phyloP scores from a whole-genome alignment of 2,888 invertebrate genomes.

The Scaeva pyrastri region DNA sequence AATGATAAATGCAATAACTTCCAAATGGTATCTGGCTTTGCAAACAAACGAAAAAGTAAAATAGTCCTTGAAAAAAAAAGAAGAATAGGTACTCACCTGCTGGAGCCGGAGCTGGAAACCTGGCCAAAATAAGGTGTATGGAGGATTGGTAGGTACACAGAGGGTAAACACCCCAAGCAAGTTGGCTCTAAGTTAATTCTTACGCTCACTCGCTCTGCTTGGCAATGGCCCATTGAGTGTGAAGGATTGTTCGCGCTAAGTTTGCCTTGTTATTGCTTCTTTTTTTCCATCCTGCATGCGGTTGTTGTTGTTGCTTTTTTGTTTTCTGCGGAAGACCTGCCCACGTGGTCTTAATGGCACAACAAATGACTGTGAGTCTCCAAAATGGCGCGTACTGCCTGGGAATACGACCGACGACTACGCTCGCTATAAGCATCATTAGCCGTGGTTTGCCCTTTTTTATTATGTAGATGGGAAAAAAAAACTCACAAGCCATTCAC shows the following conservation, averaged over 20 bases:
- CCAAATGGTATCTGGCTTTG: conserved; percentile 73
- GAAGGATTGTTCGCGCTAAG: conserved; percentile 47
- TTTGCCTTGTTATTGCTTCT: conserved; percentile 30
- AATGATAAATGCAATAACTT: conserved; percentile 76
- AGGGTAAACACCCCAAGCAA: background rate
- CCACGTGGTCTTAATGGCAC: conserved; percentile 72
- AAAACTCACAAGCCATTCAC: conserved; percentile 21
- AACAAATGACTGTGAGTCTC: conserved; percentile 72
- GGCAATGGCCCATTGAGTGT: conserved; percentile 42
- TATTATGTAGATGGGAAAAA: background rate
- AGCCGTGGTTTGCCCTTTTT: conserved; percentile 56
- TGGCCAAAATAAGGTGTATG: background rate
- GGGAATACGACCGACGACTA: conserved; percentile 27
- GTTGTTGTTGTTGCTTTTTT: background rate
- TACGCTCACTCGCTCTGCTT: conserved; percentile 30
- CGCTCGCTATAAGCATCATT: conserved; percentile 60
- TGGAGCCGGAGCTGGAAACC: conserved; percentile 49
- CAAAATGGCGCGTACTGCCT: conserved; percentile 56
- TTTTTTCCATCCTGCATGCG: background rate
- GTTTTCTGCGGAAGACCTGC: conserved; percentile 25
- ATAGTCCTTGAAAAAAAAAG: conserved; percentile 52
- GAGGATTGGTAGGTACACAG: background rate
- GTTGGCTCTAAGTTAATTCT: conserved; percentile 29
- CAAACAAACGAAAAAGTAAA: conserved; percentile 62
- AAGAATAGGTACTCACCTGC: conserved; percentile 59